phyloP scores from a whole-genome alignment of 2,888 invertebrate species.

The Agrilus cyanescens region DNA sequence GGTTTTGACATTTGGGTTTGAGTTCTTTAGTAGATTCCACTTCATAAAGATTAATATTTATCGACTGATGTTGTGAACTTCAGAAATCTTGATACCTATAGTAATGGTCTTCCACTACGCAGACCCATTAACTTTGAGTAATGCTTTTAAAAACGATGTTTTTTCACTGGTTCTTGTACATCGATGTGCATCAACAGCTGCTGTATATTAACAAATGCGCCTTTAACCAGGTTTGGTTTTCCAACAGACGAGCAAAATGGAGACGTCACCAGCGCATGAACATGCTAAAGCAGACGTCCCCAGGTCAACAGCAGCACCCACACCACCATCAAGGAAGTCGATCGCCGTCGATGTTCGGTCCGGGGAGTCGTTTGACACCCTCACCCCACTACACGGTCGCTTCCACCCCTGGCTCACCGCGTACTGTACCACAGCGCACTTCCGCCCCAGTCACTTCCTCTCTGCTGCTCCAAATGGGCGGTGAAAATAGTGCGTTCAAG shows the following conservation, averaged over 20 bases:
- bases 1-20: too few species aligned
- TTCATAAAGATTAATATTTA: too few species aligned
- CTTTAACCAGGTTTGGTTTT: constrained; percentile 92
- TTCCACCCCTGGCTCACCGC: constrained; percentile 55
- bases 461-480: constrained; percentile 56
- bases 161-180: too few species aligned
- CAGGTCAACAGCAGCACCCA: constrained; percentile 18
- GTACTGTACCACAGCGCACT: constrained; percentile 28
- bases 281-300: constrained; percentile 67
- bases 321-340: constrained; percentile 24
- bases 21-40: too few species aligned
- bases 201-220: constrained; percentile 14
- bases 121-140: too few species aligned
- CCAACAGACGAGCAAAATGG: constrained; percentile 98
- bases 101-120: too few species aligned
- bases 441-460: constrained; percentile 34
- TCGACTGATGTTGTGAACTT: too few species aligned
- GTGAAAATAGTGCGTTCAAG: constrained; percentile 82
- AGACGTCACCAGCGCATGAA: constrained; percentile 93
- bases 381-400: constrained; percentile 48
- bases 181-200: too few species aligned
- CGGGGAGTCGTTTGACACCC: constrained; percentile 33
- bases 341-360: constrained; percentile 27
- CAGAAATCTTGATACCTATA: too few species aligned
- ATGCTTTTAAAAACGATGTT: too few species aligned